Evolutionary conservation across 2,113 vertebrate species (phyloP), one percentile per base, ranked within the genome.

Genomic region (Phoxinus phoxinus): DNA sequence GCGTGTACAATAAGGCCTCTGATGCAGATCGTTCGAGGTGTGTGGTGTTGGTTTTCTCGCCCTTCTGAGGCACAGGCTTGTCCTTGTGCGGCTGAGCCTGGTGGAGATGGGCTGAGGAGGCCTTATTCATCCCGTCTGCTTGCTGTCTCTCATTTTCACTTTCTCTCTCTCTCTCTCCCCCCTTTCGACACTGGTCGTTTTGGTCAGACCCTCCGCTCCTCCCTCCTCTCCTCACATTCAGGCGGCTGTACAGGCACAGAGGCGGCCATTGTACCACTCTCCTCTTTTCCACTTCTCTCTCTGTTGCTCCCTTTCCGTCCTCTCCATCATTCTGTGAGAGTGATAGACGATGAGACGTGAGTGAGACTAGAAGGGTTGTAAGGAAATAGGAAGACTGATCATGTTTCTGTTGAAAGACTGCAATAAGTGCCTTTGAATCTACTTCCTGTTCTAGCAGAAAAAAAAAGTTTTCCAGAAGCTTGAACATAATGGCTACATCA

Each of bases 1-100:
- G 73, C 53, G 25, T 74, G 79, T 87, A 96, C 94, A 96, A 95
- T 95, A 89, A 92, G 86, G 90, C 89, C 93, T 94, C 93, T 95
- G 93, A 95, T 92, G 88, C 91, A 87, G 86, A 86, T 82, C 76
- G 85, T 87, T 63, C 88, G 91, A 86, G 90, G 90, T 87, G 91
- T 81, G 90, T 91, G 90, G 89, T 92, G 91, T 92, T 91, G 88
- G 85, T 90, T 93, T 94, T 90, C 91, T 83, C 85, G 77, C 30
- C 15, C 77, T 83, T 92, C 91, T 93, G 91, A 94, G 58, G 83
- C 65, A 90, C 87, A 94, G 90, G 93, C 90, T 85, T 79, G 89
- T 83, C 86, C 69, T 91, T 91, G 88, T 91, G 63, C 56, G 65
- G 74, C 72, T 56, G 81, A 78, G 87, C 41, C 88, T 87, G 86